Evolutionary conservation across 2,888 invertebrate species (phyloP).

Genomic region (Chymomyza procnemis): DNA sequence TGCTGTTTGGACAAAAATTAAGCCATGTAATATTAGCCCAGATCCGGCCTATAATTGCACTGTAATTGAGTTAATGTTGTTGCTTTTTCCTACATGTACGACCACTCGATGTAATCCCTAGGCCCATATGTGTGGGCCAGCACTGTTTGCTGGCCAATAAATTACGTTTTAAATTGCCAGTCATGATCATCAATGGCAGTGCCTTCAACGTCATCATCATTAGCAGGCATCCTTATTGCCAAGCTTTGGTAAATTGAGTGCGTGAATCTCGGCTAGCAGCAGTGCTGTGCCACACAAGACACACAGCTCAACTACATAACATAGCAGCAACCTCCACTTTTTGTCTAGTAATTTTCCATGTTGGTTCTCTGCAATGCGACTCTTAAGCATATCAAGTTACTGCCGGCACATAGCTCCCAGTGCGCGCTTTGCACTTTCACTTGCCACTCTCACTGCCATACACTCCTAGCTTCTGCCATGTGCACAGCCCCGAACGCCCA

Average conservation of each 20-base stretch:
- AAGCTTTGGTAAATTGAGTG: not conserved
- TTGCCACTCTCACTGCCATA: constrained; percentile 6
- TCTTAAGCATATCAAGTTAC: constrained; percentile 49
- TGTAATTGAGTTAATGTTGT: constrained; percentile 55
- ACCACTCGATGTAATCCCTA: not conserved
- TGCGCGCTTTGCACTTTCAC: constrained; percentile 20
- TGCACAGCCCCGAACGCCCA: not conserved
- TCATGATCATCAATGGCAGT: constrained; percentile 42
- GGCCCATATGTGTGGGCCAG: not conserved
- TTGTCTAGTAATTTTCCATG: constrained; percentile 53
- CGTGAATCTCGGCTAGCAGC: constrained; percentile 17
- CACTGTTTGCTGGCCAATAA: constrained; percentile 39
- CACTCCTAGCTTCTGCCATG: not conserved
- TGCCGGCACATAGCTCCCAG: constrained; percentile 3
- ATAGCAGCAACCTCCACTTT: not conserved
- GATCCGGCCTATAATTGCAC: constrained; percentile 56
- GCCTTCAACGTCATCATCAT: constrained; percentile 20
- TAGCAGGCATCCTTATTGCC: constrained; percentile 1
- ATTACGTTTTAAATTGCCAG: constrained; percentile 66
- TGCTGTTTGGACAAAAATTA: too few relatives aligned
- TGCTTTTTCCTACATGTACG: constrained; percentile 10
- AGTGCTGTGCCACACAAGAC: not conserved
- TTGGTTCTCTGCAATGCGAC: constrained; percentile 38
- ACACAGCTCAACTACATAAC: constrained; percentile 14
- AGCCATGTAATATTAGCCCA: constrained; percentile 29